Conservation (phyloP, 2,113 vertebrate species). For the Willisornis vidua region DNA sequence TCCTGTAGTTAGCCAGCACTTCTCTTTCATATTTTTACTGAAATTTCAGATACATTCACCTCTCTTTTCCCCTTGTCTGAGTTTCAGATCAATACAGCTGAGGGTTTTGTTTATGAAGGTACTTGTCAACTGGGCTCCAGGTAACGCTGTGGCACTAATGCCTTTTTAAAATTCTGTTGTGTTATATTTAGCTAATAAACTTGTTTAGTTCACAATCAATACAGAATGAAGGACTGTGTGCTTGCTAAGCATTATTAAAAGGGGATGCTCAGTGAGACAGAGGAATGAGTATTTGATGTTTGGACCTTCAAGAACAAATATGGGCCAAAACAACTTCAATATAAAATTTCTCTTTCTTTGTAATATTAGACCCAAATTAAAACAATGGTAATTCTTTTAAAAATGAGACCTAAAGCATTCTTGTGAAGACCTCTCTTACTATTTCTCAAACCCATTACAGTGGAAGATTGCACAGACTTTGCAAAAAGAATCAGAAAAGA, state of each 20-base stretch:
- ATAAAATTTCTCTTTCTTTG: neutral
- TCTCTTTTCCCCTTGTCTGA: neutral
- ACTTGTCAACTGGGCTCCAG: neutral
- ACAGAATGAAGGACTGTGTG: neutral
- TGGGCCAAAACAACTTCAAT: neutral
- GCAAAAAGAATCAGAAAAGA: neutral
- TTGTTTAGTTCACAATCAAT: constrained; percentile 28
- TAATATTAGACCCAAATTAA: neutral
- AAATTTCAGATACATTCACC: neutral
- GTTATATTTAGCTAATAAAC: constrained; percentile 37
- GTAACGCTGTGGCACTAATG: neutral
- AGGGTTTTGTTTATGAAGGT: constrained; percentile 9
- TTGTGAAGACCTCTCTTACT: neutral
- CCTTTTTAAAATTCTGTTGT: constrained; percentile 8
- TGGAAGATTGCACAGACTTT: neutral
- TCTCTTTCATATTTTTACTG: neutral
- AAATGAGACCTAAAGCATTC: neutral
- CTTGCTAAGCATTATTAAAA: neutral
- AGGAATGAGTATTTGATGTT: neutral
- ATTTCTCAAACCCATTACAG: neutral
- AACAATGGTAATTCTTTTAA: neutral
- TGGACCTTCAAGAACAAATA: neutral
- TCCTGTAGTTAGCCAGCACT: neutral
- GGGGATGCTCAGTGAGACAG: neutral
- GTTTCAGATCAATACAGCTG: neutral